Evolutionary conservation across 1,140 invertebrate genomes (phyloP).

Genomic region (Dendrolimus kikuchii): DNA sequence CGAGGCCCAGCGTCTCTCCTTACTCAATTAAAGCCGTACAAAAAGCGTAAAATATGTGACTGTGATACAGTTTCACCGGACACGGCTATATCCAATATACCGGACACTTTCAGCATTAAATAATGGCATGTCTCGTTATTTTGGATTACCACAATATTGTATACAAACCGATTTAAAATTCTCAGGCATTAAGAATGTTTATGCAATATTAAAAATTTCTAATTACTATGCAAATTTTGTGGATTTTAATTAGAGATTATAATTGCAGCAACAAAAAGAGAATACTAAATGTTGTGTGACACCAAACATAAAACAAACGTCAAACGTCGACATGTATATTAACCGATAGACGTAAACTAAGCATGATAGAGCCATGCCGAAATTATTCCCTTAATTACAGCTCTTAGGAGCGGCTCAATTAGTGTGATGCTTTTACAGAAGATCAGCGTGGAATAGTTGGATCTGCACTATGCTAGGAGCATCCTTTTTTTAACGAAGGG

Average conservation of each 20-base stretch:
- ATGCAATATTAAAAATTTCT: conserved; percentile 13
- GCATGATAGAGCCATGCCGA: too few relatives aligned
- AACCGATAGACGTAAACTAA: too few relatives aligned
- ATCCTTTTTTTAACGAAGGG: too few relatives aligned
- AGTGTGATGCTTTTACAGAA: too few relatives aligned
- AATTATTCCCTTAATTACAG: too few relatives aligned
- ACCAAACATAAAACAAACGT: too few relatives aligned
- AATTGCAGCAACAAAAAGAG: too few relatives aligned
- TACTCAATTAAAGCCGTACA: conserved; percentile 65
- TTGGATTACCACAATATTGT: conserved; percentile 58
- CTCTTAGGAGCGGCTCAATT: too few relatives aligned
- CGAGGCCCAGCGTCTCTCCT: conserved; percentile 50
- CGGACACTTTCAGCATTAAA: conserved; percentile 44
- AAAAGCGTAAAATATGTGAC: conserved; percentile 66
- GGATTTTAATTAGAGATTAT: conserved; percentile 11
- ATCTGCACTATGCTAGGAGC: too few relatives aligned
- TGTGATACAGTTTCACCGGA: conserved; percentile 57
- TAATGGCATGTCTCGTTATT: conserved; percentile 62
- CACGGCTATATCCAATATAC: conserved; percentile 22
- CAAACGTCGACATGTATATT: too few relatives aligned
- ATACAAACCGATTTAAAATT: background rate
- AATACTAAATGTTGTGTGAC: too few relatives aligned
- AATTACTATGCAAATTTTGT: conserved; percentile 11
- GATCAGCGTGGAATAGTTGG: too few relatives aligned
- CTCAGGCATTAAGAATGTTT: conserved; percentile 12